Evolutionary conservation across 1,140 invertebrate species (phyloP).

Genomic region (Pygmarrhopalites habei): DNA sequence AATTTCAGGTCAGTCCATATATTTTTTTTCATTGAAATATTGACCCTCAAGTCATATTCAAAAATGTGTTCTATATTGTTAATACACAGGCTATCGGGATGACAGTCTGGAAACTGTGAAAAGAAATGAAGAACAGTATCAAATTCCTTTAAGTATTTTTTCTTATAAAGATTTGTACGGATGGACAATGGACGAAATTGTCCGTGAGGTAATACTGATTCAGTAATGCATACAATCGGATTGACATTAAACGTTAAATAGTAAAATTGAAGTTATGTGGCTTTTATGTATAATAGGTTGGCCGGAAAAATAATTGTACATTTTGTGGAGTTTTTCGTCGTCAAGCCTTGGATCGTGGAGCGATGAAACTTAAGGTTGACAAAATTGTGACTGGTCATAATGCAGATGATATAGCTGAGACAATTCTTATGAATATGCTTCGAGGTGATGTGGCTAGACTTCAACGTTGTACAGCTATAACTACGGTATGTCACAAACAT

Average conservation of each 20-base stretch:
- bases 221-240: no score
- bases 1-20: conserved; percentile 60
- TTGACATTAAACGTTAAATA: background rate
- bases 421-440: conserved; percentile 95
- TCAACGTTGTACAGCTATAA: conserved; percentile 79
- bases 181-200: conserved; percentile 99
- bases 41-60: background rate
- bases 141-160: conserved; percentile 87
- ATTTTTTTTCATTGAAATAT: background rate
- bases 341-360: conserved; percentile 92
- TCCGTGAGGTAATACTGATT: conserved; percentile 56
- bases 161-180: conserved; percentile 98
- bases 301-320: conserved; percentile 96
- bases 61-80: background rate
- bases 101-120: conserved; percentile 97
- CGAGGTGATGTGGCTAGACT: conserved; percentile 92
- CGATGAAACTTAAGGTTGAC: conserved; percentile 74
- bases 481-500: no score
- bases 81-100: conserved; percentile 76
- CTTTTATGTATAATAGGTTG: conserved; percentile 56
- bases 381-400: conserved; percentile 98
- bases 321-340: conserved; percentile 96
- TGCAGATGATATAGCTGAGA: conserved; percentile 99
- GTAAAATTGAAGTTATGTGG: background rate
- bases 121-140: conserved; percentile 86